Conservation (phyloP, 2,797 vertebrate species). For the Gymnoscopelus microlampas region DNA sequence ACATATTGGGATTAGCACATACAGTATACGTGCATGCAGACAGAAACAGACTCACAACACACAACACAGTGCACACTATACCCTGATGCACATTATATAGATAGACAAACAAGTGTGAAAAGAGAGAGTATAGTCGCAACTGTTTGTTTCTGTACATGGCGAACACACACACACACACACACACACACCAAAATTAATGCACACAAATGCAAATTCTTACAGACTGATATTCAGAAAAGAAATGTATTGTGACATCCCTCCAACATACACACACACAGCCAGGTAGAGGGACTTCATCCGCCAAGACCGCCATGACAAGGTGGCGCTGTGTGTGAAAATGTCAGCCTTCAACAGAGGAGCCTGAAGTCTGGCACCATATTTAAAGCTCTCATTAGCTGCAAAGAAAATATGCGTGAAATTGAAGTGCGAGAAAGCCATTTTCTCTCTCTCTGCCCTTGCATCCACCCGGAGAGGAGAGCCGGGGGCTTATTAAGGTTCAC, state of each 20-base stretch:
- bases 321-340: conserved; percentile 83
- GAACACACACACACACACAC: not conserved
- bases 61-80: not conserved
- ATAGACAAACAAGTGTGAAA: too few relatives aligned
- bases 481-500: conserved; percentile 77
- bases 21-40: not conserved
- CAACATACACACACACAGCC: conserved; percentile 46
- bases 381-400: conserved; percentile 86
- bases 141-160: not conserved
- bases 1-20: not conserved
- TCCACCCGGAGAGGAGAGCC: conserved; percentile 47
- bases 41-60: not conserved
- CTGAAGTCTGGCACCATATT: conserved; percentile 81
- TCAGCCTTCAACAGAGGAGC: conserved; percentile 78
- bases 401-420: conserved; percentile 84
- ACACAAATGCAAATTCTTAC: conserved; percentile 5
- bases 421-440: conserved; percentile 81
- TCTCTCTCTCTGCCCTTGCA: conserved; percentile 63
- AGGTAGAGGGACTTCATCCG: conserved; percentile 82
- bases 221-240: conserved; percentile 6
- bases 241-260: not conserved
- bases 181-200: conserved; percentile 13
- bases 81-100: not conserved
- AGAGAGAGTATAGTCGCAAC: too few relatives aligned
- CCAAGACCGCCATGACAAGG: conserved; percentile 75